phyloP scores from a whole-genome alignment of 2,113 vertebrate species.

The Cercopithecus mona region DNA sequence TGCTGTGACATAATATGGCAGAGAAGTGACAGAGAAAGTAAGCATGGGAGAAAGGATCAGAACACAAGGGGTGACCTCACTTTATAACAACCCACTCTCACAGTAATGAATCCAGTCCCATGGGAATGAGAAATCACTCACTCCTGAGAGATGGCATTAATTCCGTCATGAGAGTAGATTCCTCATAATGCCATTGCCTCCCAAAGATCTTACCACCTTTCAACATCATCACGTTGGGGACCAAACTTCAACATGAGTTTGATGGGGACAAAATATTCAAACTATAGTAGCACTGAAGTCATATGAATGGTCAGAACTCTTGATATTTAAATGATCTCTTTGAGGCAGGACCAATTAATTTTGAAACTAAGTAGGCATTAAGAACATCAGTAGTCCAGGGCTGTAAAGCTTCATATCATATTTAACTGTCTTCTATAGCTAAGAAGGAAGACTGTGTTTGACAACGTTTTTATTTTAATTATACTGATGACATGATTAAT shows the following conservation, averaged over 20 bases:
- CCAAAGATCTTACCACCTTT: not conserved
- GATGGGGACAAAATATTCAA: not conserved
- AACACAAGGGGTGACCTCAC: not conserved
- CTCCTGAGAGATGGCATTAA: not conserved
- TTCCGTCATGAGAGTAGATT: not conserved
- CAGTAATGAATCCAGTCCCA: not conserved
- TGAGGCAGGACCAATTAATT: not conserved
- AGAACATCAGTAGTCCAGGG: not conserved
- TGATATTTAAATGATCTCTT: not conserved
- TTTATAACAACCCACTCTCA: not conserved
- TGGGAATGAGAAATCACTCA: not conserved
- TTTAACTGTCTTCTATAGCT: not conserved
- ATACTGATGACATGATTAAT: not conserved
- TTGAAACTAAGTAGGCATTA: not conserved
- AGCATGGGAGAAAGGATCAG: not conserved
- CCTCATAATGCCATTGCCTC: not conserved
- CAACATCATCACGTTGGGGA: not conserved
- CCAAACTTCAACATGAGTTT: not conserved
- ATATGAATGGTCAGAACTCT: not conserved
- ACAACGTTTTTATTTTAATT: conserved; percentile 38
- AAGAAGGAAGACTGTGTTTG: conserved; percentile 34
- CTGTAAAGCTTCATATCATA: not conserved
- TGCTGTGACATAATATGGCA: not conserved
- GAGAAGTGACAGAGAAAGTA: not conserved
- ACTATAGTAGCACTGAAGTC: not conserved